phyloP scores from a whole-genome alignment of 2,888 invertebrate genomes.

The Apodemia hepburni region DNA sequence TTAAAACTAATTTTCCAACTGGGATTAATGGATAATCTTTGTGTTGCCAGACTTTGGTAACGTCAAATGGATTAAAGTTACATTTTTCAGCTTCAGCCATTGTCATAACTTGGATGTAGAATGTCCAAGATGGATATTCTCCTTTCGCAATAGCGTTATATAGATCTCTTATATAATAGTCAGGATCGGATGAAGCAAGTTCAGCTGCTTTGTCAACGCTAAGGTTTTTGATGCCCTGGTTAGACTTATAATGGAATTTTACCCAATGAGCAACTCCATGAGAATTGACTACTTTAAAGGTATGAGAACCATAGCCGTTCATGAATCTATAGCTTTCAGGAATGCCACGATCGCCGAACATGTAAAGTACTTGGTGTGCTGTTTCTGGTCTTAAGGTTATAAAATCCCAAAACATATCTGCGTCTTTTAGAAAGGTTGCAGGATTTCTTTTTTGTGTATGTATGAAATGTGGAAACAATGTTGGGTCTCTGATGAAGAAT shows the following conservation, averaged over 20 bases:
- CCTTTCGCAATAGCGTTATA: constrained; percentile 92
- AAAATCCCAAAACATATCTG: constrained; percentile 98
- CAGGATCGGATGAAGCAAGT: constrained; percentile 89
- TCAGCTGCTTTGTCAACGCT: constrained; percentile 83
- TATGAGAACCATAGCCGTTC: constrained; percentile 98
- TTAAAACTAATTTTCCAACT: constrained; percentile 92
- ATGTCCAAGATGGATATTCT: constrained; percentile 88
- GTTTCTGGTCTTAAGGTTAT: constrained; percentile 93
- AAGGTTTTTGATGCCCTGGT: constrained; percentile 94
- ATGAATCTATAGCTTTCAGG: constrained; percentile 96
- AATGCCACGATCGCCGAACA: constrained; percentile 95
- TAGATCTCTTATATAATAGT: constrained; percentile 93
- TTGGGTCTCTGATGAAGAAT: constrained; percentile 95
- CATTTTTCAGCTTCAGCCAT: constrained; percentile 89
- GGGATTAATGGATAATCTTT: constrained; percentile 92
- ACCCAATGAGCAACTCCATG: constrained; percentile 88
- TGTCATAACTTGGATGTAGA: constrained; percentile 95
- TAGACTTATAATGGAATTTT: constrained; percentile 96
- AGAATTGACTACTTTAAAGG: constrained; percentile 93
- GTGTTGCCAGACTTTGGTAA: constrained; percentile 96
- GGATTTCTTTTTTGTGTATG: constrained; percentile 99
- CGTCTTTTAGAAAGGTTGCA: constrained; percentile 92
- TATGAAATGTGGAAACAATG: constrained; percentile 96
- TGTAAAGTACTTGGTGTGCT: constrained; percentile 90
- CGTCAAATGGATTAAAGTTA: constrained; percentile 93